phyloP scores from a whole-genome alignment of 2,797 vertebrate genomes.

The Balearica regulorum region DNA sequence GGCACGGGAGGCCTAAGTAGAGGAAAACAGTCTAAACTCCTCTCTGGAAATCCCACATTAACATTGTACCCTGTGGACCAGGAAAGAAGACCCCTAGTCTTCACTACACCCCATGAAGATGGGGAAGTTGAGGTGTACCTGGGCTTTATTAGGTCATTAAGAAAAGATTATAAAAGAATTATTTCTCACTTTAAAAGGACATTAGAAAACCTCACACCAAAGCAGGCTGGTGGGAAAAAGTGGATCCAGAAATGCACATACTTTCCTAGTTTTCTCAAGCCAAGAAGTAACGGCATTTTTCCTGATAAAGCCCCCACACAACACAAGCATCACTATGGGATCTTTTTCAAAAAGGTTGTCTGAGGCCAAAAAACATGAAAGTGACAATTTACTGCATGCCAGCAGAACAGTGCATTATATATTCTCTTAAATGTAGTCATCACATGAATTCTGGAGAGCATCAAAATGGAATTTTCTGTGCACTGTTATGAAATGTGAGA shows the following conservation, averaged over 20 bases:
- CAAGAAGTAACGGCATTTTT: background rate
- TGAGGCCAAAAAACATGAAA: background rate
- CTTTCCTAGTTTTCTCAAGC: background rate
- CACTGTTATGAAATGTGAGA: conserved; percentile 48
- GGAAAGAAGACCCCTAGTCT: background rate
- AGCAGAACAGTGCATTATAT: background rate
- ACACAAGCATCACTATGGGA: background rate
- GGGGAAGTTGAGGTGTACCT: background rate
- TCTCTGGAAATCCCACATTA: background rate
- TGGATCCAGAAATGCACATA: background rate
- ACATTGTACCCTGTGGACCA: background rate
- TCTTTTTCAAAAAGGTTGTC: background rate
- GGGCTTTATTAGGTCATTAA: background rate
- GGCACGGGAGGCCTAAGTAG: background rate
- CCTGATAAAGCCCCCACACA: background rate
- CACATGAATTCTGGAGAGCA: background rate
- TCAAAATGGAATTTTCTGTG: background rate
- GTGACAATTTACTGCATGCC: background rate
- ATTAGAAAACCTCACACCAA: background rate
- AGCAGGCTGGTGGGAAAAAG: background rate
- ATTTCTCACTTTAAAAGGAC: background rate
- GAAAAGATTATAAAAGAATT: background rate
- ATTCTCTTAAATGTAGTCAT: background rate
- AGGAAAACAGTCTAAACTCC: background rate
- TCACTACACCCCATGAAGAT: background rate